phyloP scores from a whole-genome alignment of 1,140 invertebrate genomes.

The Bicyclus anynana region DNA sequence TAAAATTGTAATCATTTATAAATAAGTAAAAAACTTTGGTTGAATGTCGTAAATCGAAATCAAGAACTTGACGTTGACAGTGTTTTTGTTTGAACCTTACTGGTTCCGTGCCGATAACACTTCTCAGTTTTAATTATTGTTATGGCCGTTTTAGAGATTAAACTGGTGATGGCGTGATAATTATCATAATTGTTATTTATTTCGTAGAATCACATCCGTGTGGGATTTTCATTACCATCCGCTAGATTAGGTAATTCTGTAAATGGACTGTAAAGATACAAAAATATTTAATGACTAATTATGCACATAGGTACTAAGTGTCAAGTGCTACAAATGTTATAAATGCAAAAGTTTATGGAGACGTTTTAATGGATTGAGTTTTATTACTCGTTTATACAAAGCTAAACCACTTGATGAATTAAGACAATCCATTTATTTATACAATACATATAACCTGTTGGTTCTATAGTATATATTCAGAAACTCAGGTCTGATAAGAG shows the following conservation, averaged over 20 bases:
- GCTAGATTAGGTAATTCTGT: slow-evolving; percentile 8
- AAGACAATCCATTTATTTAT: too few species aligned
- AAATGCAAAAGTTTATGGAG: too few species aligned
- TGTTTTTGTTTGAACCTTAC: slow-evolving; percentile 67
- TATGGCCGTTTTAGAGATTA: slow-evolving; percentile 47
- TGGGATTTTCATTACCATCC: slow-evolving; percentile 24
- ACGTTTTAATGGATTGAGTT: too few species aligned
- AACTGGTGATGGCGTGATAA: slow-evolving; percentile 58
- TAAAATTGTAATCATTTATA: slow-evolving; percentile 8
- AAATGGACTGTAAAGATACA: slow-evolving; percentile 27
- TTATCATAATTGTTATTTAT: slow-evolving; percentile 66
- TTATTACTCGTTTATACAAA: too few species aligned
- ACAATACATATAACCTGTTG: too few species aligned
- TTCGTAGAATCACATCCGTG: slow-evolving; percentile 42
- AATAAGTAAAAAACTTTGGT: slow-evolving; percentile 25
- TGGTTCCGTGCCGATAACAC: slow-evolving; percentile 64
- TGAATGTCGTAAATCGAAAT: slow-evolving; percentile 58
- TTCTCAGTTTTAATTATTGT: slow-evolving; percentile 68
- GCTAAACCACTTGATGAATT: too few species aligned
- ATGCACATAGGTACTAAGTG: slow-evolving; percentile 9
- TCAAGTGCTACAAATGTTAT: neutral
- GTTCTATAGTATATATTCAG: too few species aligned
- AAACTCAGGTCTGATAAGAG: too few species aligned
- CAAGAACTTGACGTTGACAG: slow-evolving; percentile 51
- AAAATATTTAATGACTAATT: slow-evolving; percentile 31